Percentiles rank a stretch among this genome's conserved stretches.
phyloP scores from a whole-genome alignment of 2,888 invertebrate species.

The Gerris lacustris region DNA sequence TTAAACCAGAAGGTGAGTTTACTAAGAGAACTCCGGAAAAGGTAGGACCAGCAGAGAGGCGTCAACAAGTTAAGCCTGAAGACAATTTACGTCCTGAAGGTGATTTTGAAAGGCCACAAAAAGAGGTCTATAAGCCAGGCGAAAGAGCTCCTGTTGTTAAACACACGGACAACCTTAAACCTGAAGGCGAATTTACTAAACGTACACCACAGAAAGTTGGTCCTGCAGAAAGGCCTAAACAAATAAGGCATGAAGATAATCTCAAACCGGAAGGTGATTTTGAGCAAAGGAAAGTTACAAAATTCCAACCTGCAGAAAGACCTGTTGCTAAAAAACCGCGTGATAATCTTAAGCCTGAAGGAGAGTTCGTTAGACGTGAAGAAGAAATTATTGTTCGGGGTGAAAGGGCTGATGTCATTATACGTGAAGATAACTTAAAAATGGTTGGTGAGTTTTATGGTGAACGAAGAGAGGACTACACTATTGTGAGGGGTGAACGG shows the following conservation, averaged over 20 bases:
- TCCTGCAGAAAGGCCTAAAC: constrained; percentile 31
- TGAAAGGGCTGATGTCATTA: constrained; percentile 30
- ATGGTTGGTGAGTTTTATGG: constrained; percentile 32
- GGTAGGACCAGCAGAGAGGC: constrained; percentile 32
- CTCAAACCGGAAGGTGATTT: constrained; percentile 34
- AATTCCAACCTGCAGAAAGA: constrained; percentile 27
- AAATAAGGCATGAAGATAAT: constrained; percentile 32
- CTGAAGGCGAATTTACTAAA: constrained; percentile 36
- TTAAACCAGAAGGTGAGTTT: constrained; percentile 45
- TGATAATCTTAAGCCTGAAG: constrained; percentile 39
- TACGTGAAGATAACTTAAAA: constrained; percentile 33
- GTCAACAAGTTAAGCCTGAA: constrained; percentile 39
- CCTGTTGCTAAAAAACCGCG: constrained; percentile 32
- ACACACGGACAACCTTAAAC: constrained; percentile 44
- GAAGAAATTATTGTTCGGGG: constrained; percentile 37
- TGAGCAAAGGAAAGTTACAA: constrained; percentile 33
- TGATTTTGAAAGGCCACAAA: constrained; percentile 41
- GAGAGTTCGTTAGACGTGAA: constrained; percentile 39
- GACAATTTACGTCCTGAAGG: constrained; percentile 45
- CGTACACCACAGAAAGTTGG: constrained; percentile 30
- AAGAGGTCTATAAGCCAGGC: constrained; percentile 35
- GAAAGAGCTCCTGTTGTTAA: constrained; percentile 33
- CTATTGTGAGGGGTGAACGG: constrained; percentile 41
- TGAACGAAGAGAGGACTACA: constrained; percentile 29
- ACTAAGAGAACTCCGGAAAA: constrained; percentile 28